Percentiles rank a stretch among this genome's conserved stretches.
Conservation (phyloP, 2,888 invertebrate genomes). For the Apantesis nais region DNA sequence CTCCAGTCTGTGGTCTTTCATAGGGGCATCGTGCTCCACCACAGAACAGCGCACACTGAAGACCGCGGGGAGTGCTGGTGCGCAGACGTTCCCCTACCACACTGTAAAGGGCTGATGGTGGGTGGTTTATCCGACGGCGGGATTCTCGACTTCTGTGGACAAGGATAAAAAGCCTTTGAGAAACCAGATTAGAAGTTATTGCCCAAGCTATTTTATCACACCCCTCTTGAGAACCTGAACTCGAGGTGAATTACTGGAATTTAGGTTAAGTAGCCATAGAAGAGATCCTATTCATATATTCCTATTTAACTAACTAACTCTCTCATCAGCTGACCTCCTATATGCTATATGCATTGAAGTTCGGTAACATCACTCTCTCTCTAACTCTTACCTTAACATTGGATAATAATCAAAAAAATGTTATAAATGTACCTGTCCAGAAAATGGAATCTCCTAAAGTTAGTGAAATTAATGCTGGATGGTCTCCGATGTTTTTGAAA, state of each 20-base stretch:
- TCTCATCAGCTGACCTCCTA: too few relatives aligned
- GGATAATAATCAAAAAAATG: too few relatives aligned
- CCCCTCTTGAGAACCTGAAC: too few relatives aligned
- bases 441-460: conserved; percentile 72
- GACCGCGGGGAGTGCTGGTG: conserved; percentile 87
- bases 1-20: conserved; percentile 87
- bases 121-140: conserved; percentile 73
- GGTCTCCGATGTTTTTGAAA: conserved; percentile 60
- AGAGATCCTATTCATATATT: too few relatives aligned
- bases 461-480: conserved; percentile 71
- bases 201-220: too few relatives aligned
- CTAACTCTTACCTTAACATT: too few relatives aligned
- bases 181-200: not conserved
- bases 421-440: conserved; percentile 60
- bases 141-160: conserved; percentile 70
- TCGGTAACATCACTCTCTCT: too few relatives aligned
- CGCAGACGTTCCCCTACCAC: conserved; percentile 83
- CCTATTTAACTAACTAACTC: too few relatives aligned
- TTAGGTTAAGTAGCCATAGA: too few relatives aligned
- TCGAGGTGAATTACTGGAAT: too few relatives aligned
- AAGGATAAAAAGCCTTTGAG: not conserved
- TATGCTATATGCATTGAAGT: too few relatives aligned
- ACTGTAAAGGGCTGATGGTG: conserved; percentile 76
- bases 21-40: conserved; percentile 94
- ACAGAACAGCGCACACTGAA: conserved; percentile 93